These are phyloP conservation scores for Phrynocephalus guinanensis DNA, from an alignment of 2,797 vertebrate genomes.

Conservation along the genomic window DNA sequence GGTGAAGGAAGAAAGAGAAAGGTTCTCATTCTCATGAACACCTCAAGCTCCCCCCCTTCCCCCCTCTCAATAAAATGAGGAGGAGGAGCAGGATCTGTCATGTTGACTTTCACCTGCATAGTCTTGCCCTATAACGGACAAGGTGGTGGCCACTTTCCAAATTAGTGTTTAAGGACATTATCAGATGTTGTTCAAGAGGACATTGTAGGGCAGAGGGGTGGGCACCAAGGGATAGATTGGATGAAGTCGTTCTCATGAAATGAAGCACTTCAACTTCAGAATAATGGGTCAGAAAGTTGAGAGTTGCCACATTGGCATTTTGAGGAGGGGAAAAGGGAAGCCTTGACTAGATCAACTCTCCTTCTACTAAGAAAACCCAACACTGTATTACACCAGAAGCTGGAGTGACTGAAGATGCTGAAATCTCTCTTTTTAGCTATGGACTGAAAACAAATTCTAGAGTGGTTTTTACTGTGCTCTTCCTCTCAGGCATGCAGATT, in stretches of 20 bases:
- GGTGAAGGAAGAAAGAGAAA: constrained; percentile 68
- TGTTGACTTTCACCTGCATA: constrained; percentile 76
- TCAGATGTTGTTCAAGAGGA: constrained; percentile 49
- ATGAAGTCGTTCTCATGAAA: neutral
- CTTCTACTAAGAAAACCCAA: neutral
- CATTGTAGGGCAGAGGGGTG: neutral
- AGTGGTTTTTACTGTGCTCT: neutral
- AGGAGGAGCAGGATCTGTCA: constrained; percentile 72
- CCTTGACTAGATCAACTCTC: neutral
- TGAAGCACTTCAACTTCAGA: neutral
- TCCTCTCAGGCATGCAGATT: neutral
- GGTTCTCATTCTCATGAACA: constrained; percentile 77
- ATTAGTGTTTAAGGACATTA: constrained; percentile 45
- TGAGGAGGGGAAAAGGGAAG: neutral
- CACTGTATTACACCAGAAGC: neutral
- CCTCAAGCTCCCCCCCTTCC: constrained; percentile 68
- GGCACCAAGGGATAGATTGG: neutral
- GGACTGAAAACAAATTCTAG: neutral
- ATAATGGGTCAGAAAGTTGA: neutral
- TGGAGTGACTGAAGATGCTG: neutral
- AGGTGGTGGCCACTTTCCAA: constrained; percentile 66
- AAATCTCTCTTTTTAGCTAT: neutral
- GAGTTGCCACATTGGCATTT: neutral
- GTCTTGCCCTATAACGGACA: constrained; percentile 78
- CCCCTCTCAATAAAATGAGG: constrained; percentile 69